Base-by-base conservation (phyloP, 2,888 invertebrate species). In the Epirrhoe alternata region DNA sequence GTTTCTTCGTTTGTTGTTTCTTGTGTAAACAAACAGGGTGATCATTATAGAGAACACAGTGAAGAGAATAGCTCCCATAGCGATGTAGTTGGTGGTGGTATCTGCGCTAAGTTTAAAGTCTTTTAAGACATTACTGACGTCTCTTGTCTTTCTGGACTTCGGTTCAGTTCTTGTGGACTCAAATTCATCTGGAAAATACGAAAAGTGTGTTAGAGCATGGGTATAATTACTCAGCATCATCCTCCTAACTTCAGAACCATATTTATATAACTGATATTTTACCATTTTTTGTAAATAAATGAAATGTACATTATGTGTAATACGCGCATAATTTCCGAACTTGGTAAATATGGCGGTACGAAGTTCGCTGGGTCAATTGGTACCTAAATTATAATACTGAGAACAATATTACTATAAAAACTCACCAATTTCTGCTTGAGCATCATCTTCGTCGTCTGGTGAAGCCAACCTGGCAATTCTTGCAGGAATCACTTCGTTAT, bases 161-260 rank as follows among this genome's bases (percentile, higher is more conserved):
- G 92, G 88, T 61, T 86, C 79, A 0, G 88, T 90, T 66, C 87
- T 81, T 8, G 86, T 77, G 54, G 85, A 91, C 64, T 92, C 90
- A 66, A 91, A 88, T 61, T 83, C 83, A 78, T 89, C 94, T 93
- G 87, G 53, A 86, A 89, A 63, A 47, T 24, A 49, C 0, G 42
- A 1, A 33, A 42, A 42, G 35, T 47, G 3, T 4, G 16, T 47
- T 47, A 10, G 1, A 6, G 1, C 1, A 35, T 3, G 35, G 1
- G 10, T 10, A 35, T 35, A 8, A 35, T 35, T 35, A 10, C 5
- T 35, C 24, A 24, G 24, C 24, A 24, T 24, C 1, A 24, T 24
- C 1, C 24, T 24, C 3, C 1, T 24, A 24, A n/a, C n/a, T n/a
- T n/a, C n/a, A 3, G 24, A 24, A 24, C 24, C 3, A 24, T 24